phyloP scores from a whole-genome alignment of 2,797 vertebrate species.

The Chanos chanos region DNA sequence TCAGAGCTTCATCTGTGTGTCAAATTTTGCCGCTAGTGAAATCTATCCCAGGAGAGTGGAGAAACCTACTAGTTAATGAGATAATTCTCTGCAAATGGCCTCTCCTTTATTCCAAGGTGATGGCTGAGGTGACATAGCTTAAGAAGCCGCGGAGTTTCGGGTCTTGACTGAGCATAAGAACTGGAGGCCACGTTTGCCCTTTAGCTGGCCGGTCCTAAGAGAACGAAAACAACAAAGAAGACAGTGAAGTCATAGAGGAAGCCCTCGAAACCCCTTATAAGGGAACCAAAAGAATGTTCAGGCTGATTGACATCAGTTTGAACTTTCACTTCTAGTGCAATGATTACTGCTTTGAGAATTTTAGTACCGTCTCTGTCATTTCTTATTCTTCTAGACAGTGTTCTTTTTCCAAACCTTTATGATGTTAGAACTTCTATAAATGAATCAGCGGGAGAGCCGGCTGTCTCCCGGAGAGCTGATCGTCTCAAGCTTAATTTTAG shows the following conservation, averaged over 20 bases:
- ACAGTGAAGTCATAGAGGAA: no score
- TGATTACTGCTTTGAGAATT: no score
- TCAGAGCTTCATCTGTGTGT: constrained; percentile 46
- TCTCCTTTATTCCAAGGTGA: constrained; percentile 59
- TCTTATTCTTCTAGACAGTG: constrained; percentile 3
- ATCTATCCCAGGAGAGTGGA: constrained; percentile 42
- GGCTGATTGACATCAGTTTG: no score
- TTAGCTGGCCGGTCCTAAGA: constrained; percentile 14
- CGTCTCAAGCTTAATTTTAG: constrained; percentile 24
- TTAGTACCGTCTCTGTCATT: no score
- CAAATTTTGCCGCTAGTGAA: constrained; percentile 43
- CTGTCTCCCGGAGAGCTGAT: constrained; percentile 27
- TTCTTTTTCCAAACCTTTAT: constrained; percentile 26
- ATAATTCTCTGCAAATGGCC: constrained; percentile 49
- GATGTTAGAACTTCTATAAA: constrained; percentile 41
- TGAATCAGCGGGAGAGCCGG: constrained; percentile 53
- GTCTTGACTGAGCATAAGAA: constrained; percentile 23
- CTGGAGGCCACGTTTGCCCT: constrained; percentile 48
- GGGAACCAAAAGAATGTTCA: no score
- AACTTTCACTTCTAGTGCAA: no score
- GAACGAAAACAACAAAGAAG: no score
- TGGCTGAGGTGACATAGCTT: constrained; percentile 53
- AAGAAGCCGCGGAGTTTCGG: constrained; percentile 40
- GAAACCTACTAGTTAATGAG: constrained; percentile 51
- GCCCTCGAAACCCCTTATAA: no score